phyloP scores from a whole-genome alignment of 2,113 vertebrate species.

The Sigmodon hispidus region DNA sequence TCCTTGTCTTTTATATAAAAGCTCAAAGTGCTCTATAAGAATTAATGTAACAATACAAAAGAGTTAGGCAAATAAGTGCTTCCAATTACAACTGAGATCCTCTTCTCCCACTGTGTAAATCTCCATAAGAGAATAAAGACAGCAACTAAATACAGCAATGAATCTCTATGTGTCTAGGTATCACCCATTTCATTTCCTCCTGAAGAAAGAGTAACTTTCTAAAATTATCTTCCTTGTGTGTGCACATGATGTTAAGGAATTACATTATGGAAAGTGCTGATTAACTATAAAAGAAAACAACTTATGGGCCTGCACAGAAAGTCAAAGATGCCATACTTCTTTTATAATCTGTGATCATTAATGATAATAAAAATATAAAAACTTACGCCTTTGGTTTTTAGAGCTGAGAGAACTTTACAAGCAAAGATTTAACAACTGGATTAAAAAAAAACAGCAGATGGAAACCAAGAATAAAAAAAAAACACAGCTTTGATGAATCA shows the following conservation, averaged over 20 bases:
- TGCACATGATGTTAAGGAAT: not conserved
- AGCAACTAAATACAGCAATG: not conserved
- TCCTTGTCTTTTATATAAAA: not conserved
- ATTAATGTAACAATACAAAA: constrained; percentile 36
- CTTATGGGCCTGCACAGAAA: not conserved
- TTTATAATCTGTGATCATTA: not conserved
- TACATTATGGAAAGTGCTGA: constrained; percentile 1
- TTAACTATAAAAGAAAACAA: not conserved
- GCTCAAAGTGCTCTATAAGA: constrained; percentile 12
- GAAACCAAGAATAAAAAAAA: not conserved
- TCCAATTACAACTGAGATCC: not conserved
- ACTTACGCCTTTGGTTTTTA: constrained; percentile 16
- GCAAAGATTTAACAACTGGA: not conserved
- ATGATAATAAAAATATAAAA: not conserved
- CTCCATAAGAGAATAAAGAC: constrained; percentile 15
- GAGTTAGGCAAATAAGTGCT: not conserved
- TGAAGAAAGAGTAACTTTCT: not conserved
- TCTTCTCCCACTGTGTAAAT: not conserved
- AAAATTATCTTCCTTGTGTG: not conserved
- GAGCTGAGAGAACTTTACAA: not conserved
- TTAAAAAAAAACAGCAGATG: not conserved
- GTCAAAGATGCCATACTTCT: not conserved
- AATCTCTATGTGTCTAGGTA: not conserved
- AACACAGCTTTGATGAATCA: not conserved
- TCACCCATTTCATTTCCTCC: not conserved